Evolutionary conservation across 2,113 vertebrate species (phyloP).

Genomic region (Charadrius vociferus): DNA sequence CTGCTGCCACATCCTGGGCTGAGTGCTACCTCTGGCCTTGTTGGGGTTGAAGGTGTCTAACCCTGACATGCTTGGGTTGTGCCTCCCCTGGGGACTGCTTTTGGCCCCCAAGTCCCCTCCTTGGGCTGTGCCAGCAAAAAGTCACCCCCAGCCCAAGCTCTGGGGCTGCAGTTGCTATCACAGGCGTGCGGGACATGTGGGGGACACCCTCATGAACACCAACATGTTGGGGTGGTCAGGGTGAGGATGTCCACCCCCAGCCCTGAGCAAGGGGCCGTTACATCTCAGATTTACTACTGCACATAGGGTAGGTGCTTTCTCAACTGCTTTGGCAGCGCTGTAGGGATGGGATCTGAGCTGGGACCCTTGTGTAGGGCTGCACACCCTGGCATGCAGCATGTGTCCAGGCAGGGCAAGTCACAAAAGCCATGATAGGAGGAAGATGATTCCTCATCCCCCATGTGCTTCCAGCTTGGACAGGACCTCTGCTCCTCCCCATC

Average conservation of each 20-base stretch:
- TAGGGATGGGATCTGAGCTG: not conserved
- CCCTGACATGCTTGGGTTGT: not conserved
- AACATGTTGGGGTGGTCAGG: too few species aligned
- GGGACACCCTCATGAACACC: not conserved
- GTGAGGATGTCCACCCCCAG: not conserved
- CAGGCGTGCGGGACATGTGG: fast-evolving
- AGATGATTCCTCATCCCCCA: not conserved
- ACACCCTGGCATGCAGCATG: fast-evolving
- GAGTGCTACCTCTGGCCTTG: not conserved
- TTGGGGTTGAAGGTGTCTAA: not conserved
- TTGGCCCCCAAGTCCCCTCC: not conserved
- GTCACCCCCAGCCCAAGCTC: not conserved
- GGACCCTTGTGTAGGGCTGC: fast-evolving
- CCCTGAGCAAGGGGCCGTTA: not conserved
- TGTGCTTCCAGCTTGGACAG: not conserved
- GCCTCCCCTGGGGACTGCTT: not conserved
- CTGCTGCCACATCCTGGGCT: fast-evolving
- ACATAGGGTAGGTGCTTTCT: fast-evolving
- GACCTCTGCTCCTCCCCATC: fast-evolving
- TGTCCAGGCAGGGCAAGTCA: not conserved
- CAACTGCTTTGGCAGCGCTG: not conserved
- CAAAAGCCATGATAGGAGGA: not conserved
- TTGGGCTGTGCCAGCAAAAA: not conserved
- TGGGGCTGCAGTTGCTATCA: not conserved
- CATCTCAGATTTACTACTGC: not conserved